Evolutionary conservation across 2,888 invertebrate species (phyloP), one percentile per base, ranked within the genome.

Genomic region (Deilephila elpenor): DNA sequence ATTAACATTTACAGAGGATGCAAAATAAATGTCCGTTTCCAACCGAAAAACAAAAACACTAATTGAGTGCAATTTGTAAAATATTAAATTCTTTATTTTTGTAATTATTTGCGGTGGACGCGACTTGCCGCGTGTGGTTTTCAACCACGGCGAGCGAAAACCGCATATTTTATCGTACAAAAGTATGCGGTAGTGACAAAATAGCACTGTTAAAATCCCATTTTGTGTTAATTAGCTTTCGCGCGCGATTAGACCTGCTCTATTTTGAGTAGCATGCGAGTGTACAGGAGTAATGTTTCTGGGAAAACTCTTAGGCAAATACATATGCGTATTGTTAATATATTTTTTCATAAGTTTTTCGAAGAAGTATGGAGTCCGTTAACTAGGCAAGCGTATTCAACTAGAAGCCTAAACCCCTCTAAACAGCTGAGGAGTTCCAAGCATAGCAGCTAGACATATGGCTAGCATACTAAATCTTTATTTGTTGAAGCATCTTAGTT

Each of bases 91-190:
- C 20, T 60, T 62, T 71, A 62, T 32, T n/a, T 53, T 70, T 61
- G 34, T 71, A 73, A 73, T 71, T 71, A 61, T 62, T 73, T 73
- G 60, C 34, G 61, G 73, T 32, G 32, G 51, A n/a, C 29, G 51
- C 34, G 25, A 60, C 20, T 60, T 32, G 11, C 59, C 73, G 19
- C 61, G 20, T 62, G 73, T 29, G 73, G 73, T 56, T 62, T 71
- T 73, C 44, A 32, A 70, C 73, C 73, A 59, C 32, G 59, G 25
- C 20, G n/a, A 34, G 20, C 64, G 34, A 25, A 29, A 20, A 73
- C 79, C 80, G 73, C 80, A 77, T 44, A 77, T 75, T 79, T 78
- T 78, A 76, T 73, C 77, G 75, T 74, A 75, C 77, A 78, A 79
- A 80, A 77, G 32, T 56, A 32, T 37, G 64, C 17, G 59, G 37